These are phyloP conservation scores for Halcyon badia DNA, from an alignment of 2,797 vertebrate genomes.

Conservation along the genomic window DNA sequence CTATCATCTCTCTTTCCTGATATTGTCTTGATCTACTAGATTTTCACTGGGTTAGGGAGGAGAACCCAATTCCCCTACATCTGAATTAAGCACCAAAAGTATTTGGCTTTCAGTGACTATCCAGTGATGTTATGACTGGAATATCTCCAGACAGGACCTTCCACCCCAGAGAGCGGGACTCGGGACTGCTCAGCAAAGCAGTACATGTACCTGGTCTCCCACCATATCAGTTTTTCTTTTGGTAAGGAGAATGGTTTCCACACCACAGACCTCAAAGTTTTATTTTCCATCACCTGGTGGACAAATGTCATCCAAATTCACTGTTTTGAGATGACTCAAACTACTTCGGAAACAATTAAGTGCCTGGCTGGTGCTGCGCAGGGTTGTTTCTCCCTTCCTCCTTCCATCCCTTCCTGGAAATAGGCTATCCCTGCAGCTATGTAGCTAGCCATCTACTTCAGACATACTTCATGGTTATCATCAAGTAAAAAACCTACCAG, in stretches of 20 bases:
- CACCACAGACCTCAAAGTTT: background rate
- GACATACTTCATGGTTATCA: background rate
- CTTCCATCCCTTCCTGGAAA: background rate
- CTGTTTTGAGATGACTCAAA: background rate
- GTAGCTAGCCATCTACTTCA: background rate
- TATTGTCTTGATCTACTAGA: background rate
- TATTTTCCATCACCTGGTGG: background rate
- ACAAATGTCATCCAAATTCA: background rate
- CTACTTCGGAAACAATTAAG: background rate
- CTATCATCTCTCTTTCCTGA: background rate
- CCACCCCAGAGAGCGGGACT: background rate
- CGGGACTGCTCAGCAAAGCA: fast-evolving
- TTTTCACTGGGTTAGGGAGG: background rate
- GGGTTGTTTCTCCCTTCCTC: background rate
- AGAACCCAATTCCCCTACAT: background rate
- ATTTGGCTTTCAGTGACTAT: background rate
- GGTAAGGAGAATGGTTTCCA: background rate
- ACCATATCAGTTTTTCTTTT: background rate
- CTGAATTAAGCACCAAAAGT: background rate
- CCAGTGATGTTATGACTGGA: background rate
- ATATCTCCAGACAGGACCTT: background rate
- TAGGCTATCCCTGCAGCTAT: background rate
- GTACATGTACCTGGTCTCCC: background rate
- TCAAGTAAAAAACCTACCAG: background rate
- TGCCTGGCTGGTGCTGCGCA: background rate